Percentiles rank a stretch among this genome's conserved stretches.
phyloP scores from a whole-genome alignment of 2,888 invertebrate genomes.

The Napeogenes inachia region DNA sequence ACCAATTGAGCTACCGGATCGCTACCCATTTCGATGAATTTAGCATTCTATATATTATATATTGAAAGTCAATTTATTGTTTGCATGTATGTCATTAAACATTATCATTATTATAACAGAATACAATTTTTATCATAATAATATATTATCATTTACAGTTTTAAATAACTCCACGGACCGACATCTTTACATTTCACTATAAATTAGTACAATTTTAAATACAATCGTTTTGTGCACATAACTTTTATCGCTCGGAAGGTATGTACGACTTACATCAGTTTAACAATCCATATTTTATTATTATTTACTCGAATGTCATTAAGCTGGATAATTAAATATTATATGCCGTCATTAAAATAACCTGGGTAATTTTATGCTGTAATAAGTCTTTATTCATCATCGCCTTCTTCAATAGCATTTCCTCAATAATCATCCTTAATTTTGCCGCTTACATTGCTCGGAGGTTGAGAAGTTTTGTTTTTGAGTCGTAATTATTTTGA shows the following conservation, averaged over 20 bases:
- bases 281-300: constrained; percentile 3
- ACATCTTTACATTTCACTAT: constrained; percentile 1
- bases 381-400: constrained; percentile 16
- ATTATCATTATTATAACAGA: too few relatives aligned
- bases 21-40: too few relatives aligned
- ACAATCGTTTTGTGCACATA: constrained; percentile 4
- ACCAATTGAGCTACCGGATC: too few relatives aligned
- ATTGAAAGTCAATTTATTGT: too few relatives aligned
- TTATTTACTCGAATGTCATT: background rate
- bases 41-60: too few relatives aligned
- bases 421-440: constrained; percentile 19
- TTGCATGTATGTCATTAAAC: too few relatives aligned
- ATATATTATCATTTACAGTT: too few relatives aligned
- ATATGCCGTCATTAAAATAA: constrained; percentile 9
- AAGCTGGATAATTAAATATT: too few relatives aligned
- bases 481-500: constrained; percentile 19
- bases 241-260: background rate
- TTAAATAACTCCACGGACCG: constrained; percentile 1
- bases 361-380: constrained; percentile 5
- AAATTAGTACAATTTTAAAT: constrained; percentile 8
- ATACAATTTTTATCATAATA: too few relatives aligned
- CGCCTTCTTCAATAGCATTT: constrained; percentile 16
- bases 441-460: constrained; percentile 11
- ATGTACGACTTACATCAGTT: background rate
- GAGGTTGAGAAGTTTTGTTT: constrained; percentile 13